Evolutionary conservation across 35 echinoderm and acorn worm genomes (phyloP), one percentile per base, ranked within the genome.

Genomic region (Acanthaster planci): DNA sequence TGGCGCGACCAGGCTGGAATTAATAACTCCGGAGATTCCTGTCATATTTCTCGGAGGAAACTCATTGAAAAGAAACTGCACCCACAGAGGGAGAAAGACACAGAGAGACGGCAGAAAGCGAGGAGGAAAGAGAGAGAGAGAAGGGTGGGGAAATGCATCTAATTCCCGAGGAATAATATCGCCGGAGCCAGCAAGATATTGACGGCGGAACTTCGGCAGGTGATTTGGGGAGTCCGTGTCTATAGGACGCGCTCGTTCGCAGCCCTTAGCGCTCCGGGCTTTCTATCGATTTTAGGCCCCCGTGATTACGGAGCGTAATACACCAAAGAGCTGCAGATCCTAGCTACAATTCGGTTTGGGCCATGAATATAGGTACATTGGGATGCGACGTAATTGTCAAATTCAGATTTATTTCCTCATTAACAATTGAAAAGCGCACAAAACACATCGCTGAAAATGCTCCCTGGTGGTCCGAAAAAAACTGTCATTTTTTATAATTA

Each of bases 131-230:
- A 47, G 42, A 47, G 42, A 36, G 14, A 60, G 57, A 30, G 19
- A 12, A 26, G 64, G 64, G 31, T 19, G 30, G 64, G 64, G 34
- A 72, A 72, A 72, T 35, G 64, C 64, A 72, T 72, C 34, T 72
- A 10, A 72, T 72, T 72, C 64, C 64, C 26, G 34, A 72, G 64
- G 64, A 72, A 72, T 72, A 72, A 72, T 72, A 72, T 26, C 64
- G 64, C 64, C 26, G 34, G 18, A 1, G 26, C 64, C 29, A 34
- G 34, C 26, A 34, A 31, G 23, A 35, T 72, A 72, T 72, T 72
- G 64, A 72, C 64, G 64, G 64, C 64, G 64, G 64, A 72, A 72
- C 64, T 72, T 72, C 19, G 23, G 64, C 64, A 72, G 64, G 64
- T 72, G 64, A 72, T 72, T 72, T 72, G 14, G 23, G 23, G 64